These are phyloP conservation scores for Microplitis demolitor DNA, from an alignment of 1,140 invertebrate species.

Conservation along the genomic window DNA sequence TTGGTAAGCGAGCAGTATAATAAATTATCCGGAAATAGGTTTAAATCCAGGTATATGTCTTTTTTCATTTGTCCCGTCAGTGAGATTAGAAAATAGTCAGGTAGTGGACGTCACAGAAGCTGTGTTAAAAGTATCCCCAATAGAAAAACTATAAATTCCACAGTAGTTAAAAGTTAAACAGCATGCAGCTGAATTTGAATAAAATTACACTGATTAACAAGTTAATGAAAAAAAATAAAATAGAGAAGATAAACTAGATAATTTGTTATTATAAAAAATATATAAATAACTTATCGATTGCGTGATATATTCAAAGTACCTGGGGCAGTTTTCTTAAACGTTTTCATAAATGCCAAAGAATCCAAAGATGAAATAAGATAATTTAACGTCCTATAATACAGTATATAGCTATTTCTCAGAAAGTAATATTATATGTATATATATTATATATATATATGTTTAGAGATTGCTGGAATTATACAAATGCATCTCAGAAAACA, in stretches of 20 bases:
- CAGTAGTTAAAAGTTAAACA: not conserved
- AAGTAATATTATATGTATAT: not conserved
- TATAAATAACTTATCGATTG: slow-evolving; percentile 13
- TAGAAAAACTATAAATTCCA: no score
- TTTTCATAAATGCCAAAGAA: slow-evolving; percentile 1
- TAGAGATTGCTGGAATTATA: slow-evolving; percentile 25
- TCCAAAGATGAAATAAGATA: not conserved
- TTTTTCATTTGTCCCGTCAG: slow-evolving; percentile 10
- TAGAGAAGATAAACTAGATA: not conserved
- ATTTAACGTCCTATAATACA: slow-evolving; percentile 1
- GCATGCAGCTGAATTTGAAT: no score
- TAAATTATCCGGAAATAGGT: slow-evolving; percentile 50
- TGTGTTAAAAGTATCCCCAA: not conserved
- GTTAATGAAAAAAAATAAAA: not conserved
- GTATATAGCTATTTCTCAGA: slow-evolving; percentile 19
- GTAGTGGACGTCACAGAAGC: slow-evolving; percentile 25
- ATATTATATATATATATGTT: not conserved
- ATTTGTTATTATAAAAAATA: not conserved
- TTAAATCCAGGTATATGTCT: slow-evolving; percentile 41
- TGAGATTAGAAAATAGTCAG: slow-evolving; percentile 39
- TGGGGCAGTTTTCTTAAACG: slow-evolving; percentile 3
- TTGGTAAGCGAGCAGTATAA: slow-evolving; percentile 39
- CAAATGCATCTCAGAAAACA: slow-evolving; percentile 19
- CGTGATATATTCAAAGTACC: slow-evolving; percentile 44
- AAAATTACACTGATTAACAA: no score